Base-by-base conservation (phyloP, 2,888 invertebrate species). In the Drosophila putrida region DNA sequence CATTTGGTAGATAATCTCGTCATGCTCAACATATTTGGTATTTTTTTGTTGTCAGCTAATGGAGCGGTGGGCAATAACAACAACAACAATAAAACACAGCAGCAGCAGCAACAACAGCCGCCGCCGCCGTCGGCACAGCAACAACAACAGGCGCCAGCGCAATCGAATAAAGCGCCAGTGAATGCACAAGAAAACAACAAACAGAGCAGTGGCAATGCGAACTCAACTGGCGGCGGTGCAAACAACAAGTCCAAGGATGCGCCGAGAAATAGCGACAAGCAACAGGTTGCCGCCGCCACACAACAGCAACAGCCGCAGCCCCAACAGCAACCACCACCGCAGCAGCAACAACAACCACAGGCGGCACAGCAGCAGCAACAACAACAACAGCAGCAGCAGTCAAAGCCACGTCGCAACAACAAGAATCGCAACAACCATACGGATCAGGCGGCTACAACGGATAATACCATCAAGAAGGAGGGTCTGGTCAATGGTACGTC, bases 401-500 rank as follows among this genome's bases (percentile, higher is more conserved):
- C 91, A 78, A 91, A 91, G 82, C 85, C 88, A 59, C 88, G 91
- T 72, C 91, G 91, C 79, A 89, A 85, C 76, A 90, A 91, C 57
- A 91, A 88, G 78, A 90, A 88, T 75, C 90, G 91, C 64, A 90
- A 88, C 79, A 88, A 90, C 62, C 90, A 90, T 76, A 88, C 88
- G 75, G 90, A 92, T 62, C 87, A 82, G 78, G 47, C 38, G 39
- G 51, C 82, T 61, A 66, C 84, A 74, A 82, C 90, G 76, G 90
- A 91, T 77, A 85, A 91, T 77, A 85, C 82, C 74, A 81, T 88
- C 49, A 92, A 92, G 82, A 91, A 91, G 77, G 92, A 92, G 75
- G 82, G 91, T 61, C 84, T 92, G 78, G 92, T 92, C 65, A 92
- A 92, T 84, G 92, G 92, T 79, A 92, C 92, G 79, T 92, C 92